Evolutionary conservation across 1,140 invertebrate species (phyloP), one percentile per base, ranked within the genome.

Genomic region (Uloborus diversus): DNA sequence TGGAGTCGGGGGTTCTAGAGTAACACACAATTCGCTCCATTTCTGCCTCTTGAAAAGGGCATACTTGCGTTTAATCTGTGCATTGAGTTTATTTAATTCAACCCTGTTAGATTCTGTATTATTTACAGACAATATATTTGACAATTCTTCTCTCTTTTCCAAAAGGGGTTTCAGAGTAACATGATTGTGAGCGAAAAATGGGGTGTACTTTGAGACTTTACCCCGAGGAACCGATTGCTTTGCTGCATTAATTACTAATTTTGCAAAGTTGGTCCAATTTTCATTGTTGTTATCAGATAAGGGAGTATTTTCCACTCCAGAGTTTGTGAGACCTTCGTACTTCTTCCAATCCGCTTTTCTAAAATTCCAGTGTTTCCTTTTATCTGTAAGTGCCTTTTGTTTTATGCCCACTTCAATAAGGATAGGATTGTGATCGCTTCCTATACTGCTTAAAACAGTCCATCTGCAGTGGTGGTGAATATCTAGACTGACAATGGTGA

Each of bases 1-100:
- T 68, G 25, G 68, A 57, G 30, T 57, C 25, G 7, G n/a, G 7
- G 14, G 68, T 47, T 70, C 30, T 70, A 11, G 20, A 42, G 27
- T 70, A 20, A 25, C 28, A n/a, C 51, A 56, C 28, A 70, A 17
- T 35, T 35, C 62, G 11, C 33, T 65, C 62, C 62, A 65, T 13
- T 20, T 13, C 47, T 65, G 42, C 33, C 62, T 65, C 27, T 47
- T 65, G 20, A 47, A 47, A 20, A 35, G 7, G 47, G 62, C 62
- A 65, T 47, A 65, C 35, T 4, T 30, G 7, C 51, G 4, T 28
- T 70, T 70, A 57, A 70, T 28, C 32, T 27, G 23, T 23, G 68
- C 30, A 70, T 57, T 70, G 20, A 17, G 35, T 70, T 59, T 70
- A 9, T 35, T 65, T 13, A 32, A 4, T 20, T 65, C 62, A 0